phyloP scores from a whole-genome alignment of 2,888 invertebrate genomes.

The Ormyrus rosae region DNA sequence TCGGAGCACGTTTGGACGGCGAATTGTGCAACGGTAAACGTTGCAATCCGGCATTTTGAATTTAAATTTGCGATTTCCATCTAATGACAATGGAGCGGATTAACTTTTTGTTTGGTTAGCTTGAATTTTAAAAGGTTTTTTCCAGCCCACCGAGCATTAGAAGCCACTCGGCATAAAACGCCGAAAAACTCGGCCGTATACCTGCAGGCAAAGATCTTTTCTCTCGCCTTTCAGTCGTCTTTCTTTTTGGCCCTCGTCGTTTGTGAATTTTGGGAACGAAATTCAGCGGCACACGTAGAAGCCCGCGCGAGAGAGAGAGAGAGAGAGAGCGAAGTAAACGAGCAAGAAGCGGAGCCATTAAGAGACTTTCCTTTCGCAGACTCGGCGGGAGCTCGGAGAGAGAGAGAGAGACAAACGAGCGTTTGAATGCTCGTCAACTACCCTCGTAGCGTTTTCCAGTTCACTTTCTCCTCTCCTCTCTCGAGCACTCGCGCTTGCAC shows the following conservation, averaged over 20 bases:
- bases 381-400: slow-evolving; percentile 32
- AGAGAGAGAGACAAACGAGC: slow-evolving; percentile 63
- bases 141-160: too few species aligned
- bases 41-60: too few species aligned
- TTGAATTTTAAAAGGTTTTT: too few species aligned
- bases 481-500: not conserved
- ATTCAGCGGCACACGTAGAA: slow-evolving; percentile 9
- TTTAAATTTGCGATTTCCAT: too few species aligned
- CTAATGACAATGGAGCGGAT: too few species aligned
- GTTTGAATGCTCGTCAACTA: slow-evolving; percentile 66
- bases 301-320: not conserved
- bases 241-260: slow-evolving; percentile 6
- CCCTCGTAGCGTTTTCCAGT: slow-evolving; percentile 7
- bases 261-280: slow-evolving; percentile 38
- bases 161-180: too few species aligned
- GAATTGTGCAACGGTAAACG: too few species aligned
- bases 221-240: not conserved
- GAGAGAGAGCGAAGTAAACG: too few species aligned
- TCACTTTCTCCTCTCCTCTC: slow-evolving; percentile 23
- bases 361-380: slow-evolving; percentile 27
- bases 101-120: too few species aligned
- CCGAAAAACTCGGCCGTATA: too few species aligned
- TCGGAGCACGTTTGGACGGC: too few species aligned
- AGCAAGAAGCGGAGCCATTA: slow-evolving; percentile 22
- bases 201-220: too few species aligned